Percentiles rank a stretch among this genome's conserved stretches.
These are phyloP conservation scores for Pipistrellus kuhlii DNA, from an alignment of 2,797 vertebrate species.

Conservation along the genomic window DNA sequence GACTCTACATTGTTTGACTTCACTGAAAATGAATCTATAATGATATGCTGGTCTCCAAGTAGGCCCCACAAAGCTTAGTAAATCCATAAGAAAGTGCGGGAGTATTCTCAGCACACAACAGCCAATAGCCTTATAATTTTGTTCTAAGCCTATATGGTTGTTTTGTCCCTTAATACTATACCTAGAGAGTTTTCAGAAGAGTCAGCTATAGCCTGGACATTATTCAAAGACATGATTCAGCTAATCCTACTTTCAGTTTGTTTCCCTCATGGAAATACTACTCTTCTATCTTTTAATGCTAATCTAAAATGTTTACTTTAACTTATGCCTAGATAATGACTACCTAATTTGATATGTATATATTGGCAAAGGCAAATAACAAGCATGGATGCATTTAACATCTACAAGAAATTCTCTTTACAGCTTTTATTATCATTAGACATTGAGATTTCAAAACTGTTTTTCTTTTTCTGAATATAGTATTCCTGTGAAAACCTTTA, in stretches of 20 bases:
- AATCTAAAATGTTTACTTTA: constrained; percentile 57
- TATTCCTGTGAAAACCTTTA: not conserved
- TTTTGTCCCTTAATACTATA: constrained; percentile 60
- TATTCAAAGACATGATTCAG: constrained; percentile 56
- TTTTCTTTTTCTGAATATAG: constrained; percentile 26
- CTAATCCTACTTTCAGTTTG: constrained; percentile 8
- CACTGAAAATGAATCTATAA: constrained; percentile 71
- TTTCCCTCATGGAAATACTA: constrained; percentile 34
- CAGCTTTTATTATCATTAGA: not conserved
- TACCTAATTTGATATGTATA: constrained; percentile 25
- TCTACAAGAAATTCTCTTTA: not conserved
- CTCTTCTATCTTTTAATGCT: constrained; percentile 21
- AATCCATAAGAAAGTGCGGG: constrained; percentile 67
- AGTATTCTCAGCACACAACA: constrained; percentile 60
- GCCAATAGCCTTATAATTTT: constrained; percentile 72
- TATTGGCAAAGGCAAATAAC: constrained; percentile 38
- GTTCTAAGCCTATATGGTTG: constrained; percentile 66
- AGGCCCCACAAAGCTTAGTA: constrained; percentile 67
- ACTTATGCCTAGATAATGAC: constrained; percentile 18
- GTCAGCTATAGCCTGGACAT: not conserved
- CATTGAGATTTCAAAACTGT: constrained; percentile 11
- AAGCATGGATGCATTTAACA: constrained; percentile 41
- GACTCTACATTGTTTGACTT: constrained; percentile 73
- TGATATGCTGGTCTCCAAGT: constrained; percentile 57
- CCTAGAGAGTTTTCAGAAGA: constrained; percentile 44